These are phyloP conservation scores for Cirrhinus molitorella DNA, from an alignment of 2,797 vertebrate species.

Conservation along the genomic window DNA sequence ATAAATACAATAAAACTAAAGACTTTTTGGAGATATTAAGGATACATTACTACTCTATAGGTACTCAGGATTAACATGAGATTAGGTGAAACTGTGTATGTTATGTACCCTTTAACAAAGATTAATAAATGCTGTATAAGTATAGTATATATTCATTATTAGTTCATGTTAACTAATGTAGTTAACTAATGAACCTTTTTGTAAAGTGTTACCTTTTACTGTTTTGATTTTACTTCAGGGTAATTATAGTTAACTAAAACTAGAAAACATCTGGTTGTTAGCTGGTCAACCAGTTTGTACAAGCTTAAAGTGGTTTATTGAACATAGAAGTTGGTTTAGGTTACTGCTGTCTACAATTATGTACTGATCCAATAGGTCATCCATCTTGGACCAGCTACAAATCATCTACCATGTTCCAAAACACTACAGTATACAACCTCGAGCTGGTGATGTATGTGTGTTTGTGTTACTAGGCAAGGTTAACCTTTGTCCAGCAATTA, in stretches of 20 bases:
- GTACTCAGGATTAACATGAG: too few relatives aligned
- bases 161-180: too few relatives aligned
- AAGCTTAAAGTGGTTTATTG: background rate
- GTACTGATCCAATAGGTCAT: background rate
- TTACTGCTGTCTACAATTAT: background rate
- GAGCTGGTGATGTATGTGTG: background rate
- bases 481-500: constrained; percentile 27
- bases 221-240: background rate
- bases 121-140: too few relatives aligned
- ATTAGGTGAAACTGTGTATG: too few relatives aligned
- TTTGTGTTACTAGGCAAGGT: background rate
- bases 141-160: too few relatives aligned
- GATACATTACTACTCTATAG: too few relatives aligned
- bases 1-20: too few relatives aligned
- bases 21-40: too few relatives aligned
- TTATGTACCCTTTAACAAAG: too few relatives aligned
- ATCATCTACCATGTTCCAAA: background rate
- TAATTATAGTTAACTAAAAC: background rate
- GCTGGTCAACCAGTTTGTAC: background rate
- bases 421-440: background rate
- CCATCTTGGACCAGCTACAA: background rate
- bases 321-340: background rate
- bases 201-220: too few relatives aligned
- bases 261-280: background rate
- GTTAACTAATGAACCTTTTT: too few relatives aligned